Conservation (phyloP, 2,888 invertebrate genomes). For the Oasisia sp. region DNA sequence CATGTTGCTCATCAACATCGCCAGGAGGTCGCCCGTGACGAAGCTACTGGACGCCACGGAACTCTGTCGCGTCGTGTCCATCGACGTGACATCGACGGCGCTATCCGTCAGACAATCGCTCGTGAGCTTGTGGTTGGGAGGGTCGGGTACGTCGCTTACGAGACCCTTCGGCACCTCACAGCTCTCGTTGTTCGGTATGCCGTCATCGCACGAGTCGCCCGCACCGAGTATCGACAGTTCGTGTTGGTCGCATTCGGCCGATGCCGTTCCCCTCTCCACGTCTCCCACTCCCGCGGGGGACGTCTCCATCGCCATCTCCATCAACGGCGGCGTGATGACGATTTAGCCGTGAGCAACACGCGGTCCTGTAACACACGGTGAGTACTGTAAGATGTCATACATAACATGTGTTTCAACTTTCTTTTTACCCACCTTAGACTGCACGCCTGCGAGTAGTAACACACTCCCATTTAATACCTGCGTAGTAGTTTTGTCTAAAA, state of each 20-base stretch:
- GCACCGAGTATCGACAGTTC: not conserved
- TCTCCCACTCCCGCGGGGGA: not conserved
- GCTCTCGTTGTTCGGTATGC: not conserved
- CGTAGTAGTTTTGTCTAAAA: no score
- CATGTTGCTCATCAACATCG: not conserved
- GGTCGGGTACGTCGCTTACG: not conserved
- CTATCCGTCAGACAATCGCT: not conserved
- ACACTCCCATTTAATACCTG: no score
- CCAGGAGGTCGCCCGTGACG: not conserved
- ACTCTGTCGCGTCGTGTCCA: not conserved
- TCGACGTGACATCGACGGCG: not conserved
- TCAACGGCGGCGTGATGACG: not conserved
- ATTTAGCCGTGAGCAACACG: not conserved
- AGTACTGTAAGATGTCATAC: no score
- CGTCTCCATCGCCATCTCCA: not conserved
- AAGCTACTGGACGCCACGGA: not conserved
- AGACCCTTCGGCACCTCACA: not conserved
- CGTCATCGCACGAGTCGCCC: not conserved
- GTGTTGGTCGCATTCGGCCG: not conserved
- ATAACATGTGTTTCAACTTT: no score
- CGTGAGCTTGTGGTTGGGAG: slow-evolving; percentile 4
- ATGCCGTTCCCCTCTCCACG: not conserved
- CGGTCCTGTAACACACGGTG: not conserved
- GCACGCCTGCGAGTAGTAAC: no score
- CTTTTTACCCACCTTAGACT: no score